Conservation (phyloP, 2,797 vertebrate genomes). For the Smutsia temminckii region DNA sequence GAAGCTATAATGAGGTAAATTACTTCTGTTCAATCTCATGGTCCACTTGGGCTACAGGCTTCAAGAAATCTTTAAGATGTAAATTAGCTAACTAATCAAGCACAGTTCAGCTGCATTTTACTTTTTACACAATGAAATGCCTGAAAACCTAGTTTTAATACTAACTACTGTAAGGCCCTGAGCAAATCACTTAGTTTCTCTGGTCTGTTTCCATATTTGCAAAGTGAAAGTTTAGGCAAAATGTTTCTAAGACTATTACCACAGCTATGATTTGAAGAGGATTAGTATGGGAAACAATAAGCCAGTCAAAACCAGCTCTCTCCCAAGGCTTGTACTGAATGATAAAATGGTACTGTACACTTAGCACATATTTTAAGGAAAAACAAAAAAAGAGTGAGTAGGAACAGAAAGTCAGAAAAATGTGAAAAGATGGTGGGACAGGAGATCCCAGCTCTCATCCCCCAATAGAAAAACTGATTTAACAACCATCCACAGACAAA, state of each 20-base stretch:
- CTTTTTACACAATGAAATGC: not conserved
- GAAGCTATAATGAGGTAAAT: not conserved
- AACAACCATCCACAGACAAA: not conserved
- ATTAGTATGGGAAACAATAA: not conserved
- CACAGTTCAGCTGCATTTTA: not conserved
- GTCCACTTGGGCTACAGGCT: not conserved
- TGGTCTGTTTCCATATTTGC: not conserved
- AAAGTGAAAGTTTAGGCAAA: constrained; percentile 26
- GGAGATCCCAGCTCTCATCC: not conserved
- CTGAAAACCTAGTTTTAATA: not conserved
- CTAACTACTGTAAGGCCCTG: not conserved
- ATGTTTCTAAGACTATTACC: not conserved
- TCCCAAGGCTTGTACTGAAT: not conserved
- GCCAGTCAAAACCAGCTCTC: not conserved
- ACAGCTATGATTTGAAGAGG: not conserved
- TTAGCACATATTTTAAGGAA: not conserved
- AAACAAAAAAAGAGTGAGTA: not conserved
- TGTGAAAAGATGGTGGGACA: not conserved
- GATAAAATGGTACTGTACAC: not conserved
- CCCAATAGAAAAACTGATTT: not conserved
- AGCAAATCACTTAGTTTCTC: not conserved
- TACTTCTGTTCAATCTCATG: not conserved
- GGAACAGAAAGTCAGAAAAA: not conserved
- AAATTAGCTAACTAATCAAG: constrained; percentile 37
- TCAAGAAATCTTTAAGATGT: not conserved